These are phyloP conservation scores for Acipenser transmontanus DNA, from an alignment of 2,797 vertebrate genomes.

Conservation along the genomic window DNA sequence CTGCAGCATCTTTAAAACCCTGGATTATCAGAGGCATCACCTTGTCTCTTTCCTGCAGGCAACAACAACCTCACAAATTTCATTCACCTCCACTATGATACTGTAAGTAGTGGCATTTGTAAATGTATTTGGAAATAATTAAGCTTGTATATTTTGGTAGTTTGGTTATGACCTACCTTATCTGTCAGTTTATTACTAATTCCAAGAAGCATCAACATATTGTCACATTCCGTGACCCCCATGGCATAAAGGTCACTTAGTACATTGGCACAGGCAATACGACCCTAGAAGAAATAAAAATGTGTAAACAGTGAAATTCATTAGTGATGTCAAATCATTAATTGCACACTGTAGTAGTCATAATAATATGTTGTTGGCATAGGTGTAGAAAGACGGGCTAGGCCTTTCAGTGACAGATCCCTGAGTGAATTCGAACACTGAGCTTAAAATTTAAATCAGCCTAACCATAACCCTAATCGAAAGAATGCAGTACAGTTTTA, in stretches of 20 bases:
- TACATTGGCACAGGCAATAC: conserved; percentile 98
- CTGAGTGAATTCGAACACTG: too few species aligned
- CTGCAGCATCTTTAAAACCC: conserved; percentile 98
- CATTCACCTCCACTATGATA: background rate
- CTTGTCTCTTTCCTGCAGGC: conserved; percentile 93
- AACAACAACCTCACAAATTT: conserved; percentile 1
- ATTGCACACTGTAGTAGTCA: too few species aligned
- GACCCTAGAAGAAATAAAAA: conserved; percentile 63
- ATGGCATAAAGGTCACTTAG: conserved; percentile 98
- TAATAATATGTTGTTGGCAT: too few species aligned
- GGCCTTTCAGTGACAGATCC: too few species aligned
- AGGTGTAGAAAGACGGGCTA: too few species aligned
- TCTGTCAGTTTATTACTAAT: conserved; percentile 98
- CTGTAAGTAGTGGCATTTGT: too few species aligned
- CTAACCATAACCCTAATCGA: too few species aligned
- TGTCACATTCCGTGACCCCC: conserved; percentile 98
- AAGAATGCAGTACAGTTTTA: too few species aligned
- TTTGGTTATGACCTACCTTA: conserved; percentile 67
- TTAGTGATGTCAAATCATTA: too few species aligned
- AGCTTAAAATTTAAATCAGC: too few species aligned
- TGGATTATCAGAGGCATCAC: conserved; percentile 97
- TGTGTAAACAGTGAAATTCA: too few species aligned
- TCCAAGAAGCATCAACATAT: conserved; percentile 98
- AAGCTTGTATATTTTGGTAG: background rate
- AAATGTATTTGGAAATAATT: too few species aligned